Percentiles rank a stretch among this genome's conserved stretches.
Conservation (phyloP, 2,113 vertebrate genomes). For the Clinocottus analis region DNA sequence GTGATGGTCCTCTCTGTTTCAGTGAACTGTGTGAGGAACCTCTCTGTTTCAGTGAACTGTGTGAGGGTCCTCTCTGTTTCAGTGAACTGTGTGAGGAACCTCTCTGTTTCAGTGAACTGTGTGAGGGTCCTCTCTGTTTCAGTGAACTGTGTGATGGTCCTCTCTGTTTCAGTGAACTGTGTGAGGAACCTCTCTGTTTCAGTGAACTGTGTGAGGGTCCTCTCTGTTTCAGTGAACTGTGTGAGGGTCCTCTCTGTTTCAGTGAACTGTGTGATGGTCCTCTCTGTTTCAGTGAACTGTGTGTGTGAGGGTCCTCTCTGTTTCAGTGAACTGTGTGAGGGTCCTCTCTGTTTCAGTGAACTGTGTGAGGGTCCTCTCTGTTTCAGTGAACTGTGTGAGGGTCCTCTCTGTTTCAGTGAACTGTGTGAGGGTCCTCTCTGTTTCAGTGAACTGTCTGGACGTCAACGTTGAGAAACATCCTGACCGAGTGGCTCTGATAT, state of each 20-base stretch:
- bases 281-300: too few relatives aligned
- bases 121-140: slow-evolving; percentile 4
- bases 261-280: slow-evolving; percentile 95
- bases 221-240: too few relatives aligned
- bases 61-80: slow-evolving; percentile 67
- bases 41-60: slow-evolving; percentile 86
- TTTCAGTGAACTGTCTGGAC: slow-evolving; percentile 92
- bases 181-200: slow-evolving; percentile 2
- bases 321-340: slow-evolving; percentile 91
- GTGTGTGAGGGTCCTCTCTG: not conserved
- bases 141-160: slow-evolving; percentile 95
- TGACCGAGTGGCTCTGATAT: slow-evolving; percentile 89
- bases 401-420: slow-evolving; percentile 81
- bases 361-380: not conserved
- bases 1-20: too few relatives aligned
- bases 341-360: too few relatives aligned
- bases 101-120: too few relatives aligned
- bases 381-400: slow-evolving; percentile 91
- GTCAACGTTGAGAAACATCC: slow-evolving; percentile 86
- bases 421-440: slow-evolving; percentile 53
- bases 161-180: too few relatives aligned
- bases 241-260: slow-evolving; percentile 4
- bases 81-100: slow-evolving; percentile 95
- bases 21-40: too few relatives aligned
- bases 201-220: slow-evolving; percentile 95